Evolutionary conservation across 2,888 invertebrate genomes (phyloP).

Genomic region (Apotomis betuletana): DNA sequence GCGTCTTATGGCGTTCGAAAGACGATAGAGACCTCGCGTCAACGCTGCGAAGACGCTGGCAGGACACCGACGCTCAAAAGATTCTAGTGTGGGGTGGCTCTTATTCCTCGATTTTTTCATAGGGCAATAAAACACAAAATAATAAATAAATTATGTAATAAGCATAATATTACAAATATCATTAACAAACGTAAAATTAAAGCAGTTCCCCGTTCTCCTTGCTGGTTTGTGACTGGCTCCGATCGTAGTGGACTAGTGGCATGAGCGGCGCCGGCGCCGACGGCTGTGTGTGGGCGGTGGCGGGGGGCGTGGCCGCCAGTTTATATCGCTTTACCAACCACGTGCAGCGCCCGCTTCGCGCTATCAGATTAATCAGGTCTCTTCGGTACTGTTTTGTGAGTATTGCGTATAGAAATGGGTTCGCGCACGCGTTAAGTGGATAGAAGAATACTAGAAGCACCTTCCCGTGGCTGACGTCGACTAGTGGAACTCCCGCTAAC

Average conservation of each 20-base stretch:
- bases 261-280: slow-evolving; percentile 66
- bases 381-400: slow-evolving; percentile 93
- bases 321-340: slow-evolving; percentile 75
- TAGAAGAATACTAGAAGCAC: slow-evolving; percentile 95
- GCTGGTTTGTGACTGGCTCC: slow-evolving; percentile 62
- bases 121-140: slow-evolving; percentile 52
- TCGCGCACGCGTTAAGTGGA: slow-evolving; percentile 95
- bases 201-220: slow-evolving; percentile 70
- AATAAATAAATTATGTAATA: slow-evolving; percentile 67
- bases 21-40: no score
- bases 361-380: slow-evolving; percentile 87
- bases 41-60: no score
- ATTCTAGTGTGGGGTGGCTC: background rate
- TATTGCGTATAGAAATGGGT: slow-evolving; percentile 96
- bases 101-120: background rate
- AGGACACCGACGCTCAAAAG: background rate
- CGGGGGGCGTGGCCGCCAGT: slow-evolving; percentile 71
- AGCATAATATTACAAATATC: slow-evolving; percentile 61
- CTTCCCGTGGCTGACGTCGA: slow-evolving; percentile 91
- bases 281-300: slow-evolving; percentile 73
- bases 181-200: slow-evolving; percentile 57
- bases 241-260: slow-evolving; percentile 70
- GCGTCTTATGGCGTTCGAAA: no score
- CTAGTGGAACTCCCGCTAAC: slow-evolving; percentile 91
- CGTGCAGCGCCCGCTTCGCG: slow-evolving; percentile 82